Conservation (phyloP, 2,888 invertebrate species). For the Harmothoe impar region DNA sequence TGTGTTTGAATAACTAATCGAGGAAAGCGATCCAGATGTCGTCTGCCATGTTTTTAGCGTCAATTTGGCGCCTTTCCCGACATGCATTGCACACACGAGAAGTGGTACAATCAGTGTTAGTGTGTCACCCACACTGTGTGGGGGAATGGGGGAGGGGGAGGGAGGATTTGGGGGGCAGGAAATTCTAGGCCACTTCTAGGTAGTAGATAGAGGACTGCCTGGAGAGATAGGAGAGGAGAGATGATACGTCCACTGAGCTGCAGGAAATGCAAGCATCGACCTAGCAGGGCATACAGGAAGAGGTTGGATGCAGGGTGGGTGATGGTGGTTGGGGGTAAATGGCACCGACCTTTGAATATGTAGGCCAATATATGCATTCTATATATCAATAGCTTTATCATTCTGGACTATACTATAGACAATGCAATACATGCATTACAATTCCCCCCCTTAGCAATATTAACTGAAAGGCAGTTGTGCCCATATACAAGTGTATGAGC, state of each 20-base stretch:
- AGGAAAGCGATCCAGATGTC: conserved; percentile 54
- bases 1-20: conserved; percentile 59
- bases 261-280: conserved; percentile 4
- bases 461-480: too few species aligned
- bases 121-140: conserved; percentile 28
- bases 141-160: conserved; percentile 26
- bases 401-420: too few species aligned
- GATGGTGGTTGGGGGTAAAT: background rate
- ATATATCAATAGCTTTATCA: background rate
- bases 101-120: conserved; percentile 54
- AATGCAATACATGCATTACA: too few species aligned
- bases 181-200: conserved; percentile 59
- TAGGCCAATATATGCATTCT: background rate
- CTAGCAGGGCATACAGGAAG: background rate
- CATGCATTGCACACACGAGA: conserved; percentile 43
- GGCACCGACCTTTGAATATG: background rate
- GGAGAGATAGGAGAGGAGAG: background rate
- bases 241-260: conserved; percentile 58
- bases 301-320: background rate
- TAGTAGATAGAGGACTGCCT: background rate
- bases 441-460: too few species aligned
- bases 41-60: conserved; percentile 11
- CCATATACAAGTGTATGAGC: too few species aligned
- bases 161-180: background rate
- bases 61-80: conserved; percentile 44